Percentiles rank a stretch among this genome's conserved stretches.
These are phyloP conservation scores for Hedychridium roseum DNA, from an alignment of 2,888 invertebrate genomes.

Conservation along the genomic window DNA sequence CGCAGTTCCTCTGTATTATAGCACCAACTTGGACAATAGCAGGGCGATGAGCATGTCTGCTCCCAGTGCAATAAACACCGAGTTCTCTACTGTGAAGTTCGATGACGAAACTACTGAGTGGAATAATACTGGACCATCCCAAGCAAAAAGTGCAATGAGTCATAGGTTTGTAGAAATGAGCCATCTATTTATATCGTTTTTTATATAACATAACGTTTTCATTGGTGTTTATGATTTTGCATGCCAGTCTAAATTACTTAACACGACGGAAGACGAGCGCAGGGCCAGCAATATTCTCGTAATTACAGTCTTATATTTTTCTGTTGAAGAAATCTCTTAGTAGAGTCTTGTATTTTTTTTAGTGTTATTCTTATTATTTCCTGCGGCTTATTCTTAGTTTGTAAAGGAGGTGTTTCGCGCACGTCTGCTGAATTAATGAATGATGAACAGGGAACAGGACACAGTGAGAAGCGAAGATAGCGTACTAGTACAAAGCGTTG, in stretches of 20 bases:
- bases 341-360: conserved; percentile 5
- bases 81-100: conserved; percentile 76
- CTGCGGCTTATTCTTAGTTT: conserved; percentile 2
- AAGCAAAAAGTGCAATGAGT: conserved; percentile 57
- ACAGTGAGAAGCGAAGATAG: conserved; percentile 64
- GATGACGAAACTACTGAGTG: conserved; percentile 67
- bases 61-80: conserved; percentile 84
- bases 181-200: neutral
- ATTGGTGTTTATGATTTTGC: conserved; percentile 33
- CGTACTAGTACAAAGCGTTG: conserved; percentile 61
- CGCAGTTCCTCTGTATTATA: conserved; percentile 49
- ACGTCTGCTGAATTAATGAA: conserved; percentile 5
- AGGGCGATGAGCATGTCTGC: conserved; percentile 84
- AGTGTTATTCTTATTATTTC: neutral
- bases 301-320: conserved; percentile 26
- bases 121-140: conserved; percentile 55
- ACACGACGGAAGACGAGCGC: conserved; percentile 30
- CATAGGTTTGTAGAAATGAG: conserved; percentile 47
- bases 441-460: conserved; percentile 44
- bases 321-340: too few relatives aligned
- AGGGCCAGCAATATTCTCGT: conserved; percentile 35
- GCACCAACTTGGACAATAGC: conserved; percentile 75
- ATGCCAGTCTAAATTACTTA: conserved; percentile 42
- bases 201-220: conserved; percentile 14
- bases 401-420: neutral